phyloP scores from a whole-genome alignment of 2,888 invertebrate species.

The Noctua pronuba region DNA sequence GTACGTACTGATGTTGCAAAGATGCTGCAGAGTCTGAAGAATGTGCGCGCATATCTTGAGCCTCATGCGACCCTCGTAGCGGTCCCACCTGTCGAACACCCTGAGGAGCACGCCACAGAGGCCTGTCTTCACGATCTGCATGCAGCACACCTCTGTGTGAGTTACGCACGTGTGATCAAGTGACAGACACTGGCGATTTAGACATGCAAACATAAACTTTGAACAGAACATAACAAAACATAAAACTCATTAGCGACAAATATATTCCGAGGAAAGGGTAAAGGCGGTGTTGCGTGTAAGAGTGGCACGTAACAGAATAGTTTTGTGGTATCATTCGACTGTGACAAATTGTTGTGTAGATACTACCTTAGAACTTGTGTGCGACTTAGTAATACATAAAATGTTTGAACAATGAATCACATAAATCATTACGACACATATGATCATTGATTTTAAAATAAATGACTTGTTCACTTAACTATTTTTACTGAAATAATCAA shows the following conservation, averaged over 20 bases:
- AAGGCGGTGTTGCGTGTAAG: constrained; percentile 54
- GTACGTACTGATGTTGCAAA: constrained; percentile 91
- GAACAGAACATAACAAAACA: constrained; percentile 62
- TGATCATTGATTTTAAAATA: constrained; percentile 10
- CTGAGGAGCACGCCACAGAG: constrained; percentile 90
- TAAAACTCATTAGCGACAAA: constrained; percentile 66
- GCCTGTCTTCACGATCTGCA: constrained; percentile 91
- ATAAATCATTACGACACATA: constrained; percentile 35
- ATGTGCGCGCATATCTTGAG: constrained; percentile 91
- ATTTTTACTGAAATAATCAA: constrained; percentile 92
- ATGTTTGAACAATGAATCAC: constrained; percentile 49
- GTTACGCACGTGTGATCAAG: constrained; percentile 84
- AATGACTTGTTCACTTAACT: constrained; percentile 84
- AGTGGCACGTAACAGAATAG: constrained; percentile 37
- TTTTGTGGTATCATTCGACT: constrained; percentile 58
- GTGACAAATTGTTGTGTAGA: constrained; percentile 59
- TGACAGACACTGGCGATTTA: constrained; percentile 73
- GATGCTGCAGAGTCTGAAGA: constrained; percentile 91
- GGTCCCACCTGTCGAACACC: constrained; percentile 92
- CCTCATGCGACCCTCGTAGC: constrained; percentile 91
- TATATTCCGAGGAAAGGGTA: constrained; percentile 29
- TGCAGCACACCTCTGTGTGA: constrained; percentile 91
- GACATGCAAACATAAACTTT: constrained; percentile 72
- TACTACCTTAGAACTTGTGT: constrained; percentile 30
- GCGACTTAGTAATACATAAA: constrained; percentile 35